phyloP scores from a whole-genome alignment of 2,113 vertebrate species.

The Gasterosteus aculeatus region DNA sequence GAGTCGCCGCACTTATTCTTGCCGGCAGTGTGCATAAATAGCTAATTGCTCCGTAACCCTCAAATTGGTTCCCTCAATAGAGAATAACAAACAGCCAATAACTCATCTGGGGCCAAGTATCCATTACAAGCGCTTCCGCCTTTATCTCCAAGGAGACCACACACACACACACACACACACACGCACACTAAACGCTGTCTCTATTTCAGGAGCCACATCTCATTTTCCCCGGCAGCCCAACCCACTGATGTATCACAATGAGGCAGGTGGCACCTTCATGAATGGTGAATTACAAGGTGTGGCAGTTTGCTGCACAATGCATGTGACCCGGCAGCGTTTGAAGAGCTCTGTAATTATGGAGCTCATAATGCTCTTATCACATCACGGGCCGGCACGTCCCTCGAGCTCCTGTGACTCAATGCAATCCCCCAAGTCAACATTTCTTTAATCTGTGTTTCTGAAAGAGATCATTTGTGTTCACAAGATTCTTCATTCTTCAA shows the following conservation, averaged over 20 bases:
- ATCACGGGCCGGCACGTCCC: background rate
- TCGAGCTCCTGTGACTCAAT: background rate
- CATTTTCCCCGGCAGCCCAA: constrained; percentile 18
- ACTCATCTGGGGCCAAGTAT: constrained; percentile 56
- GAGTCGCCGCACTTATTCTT: constrained; percentile 28
- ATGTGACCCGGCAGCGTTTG: constrained; percentile 7
- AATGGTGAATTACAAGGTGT: constrained; percentile 25
- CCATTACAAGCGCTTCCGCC: constrained; percentile 52
- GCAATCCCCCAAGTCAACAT: background rate
- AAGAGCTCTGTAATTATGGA: constrained; percentile 12
- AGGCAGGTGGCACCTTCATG: background rate
- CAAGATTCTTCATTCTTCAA: background rate
- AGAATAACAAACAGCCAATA: constrained; percentile 75
- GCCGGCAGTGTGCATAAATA: constrained; percentile 49
- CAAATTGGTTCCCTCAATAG: constrained; percentile 68
- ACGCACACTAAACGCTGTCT: constrained; percentile 10
- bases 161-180: constrained; percentile 25
- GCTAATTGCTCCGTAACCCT: constrained; percentile 73
- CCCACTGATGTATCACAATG: constrained; percentile 28
- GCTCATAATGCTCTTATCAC: background rate
- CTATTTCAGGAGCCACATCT: constrained; percentile 20
- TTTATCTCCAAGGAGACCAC: constrained; percentile 58
- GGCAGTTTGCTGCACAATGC: background rate
- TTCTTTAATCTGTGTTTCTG: background rate
- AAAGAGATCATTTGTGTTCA: rapidly evolving